Base-by-base conservation (phyloP, 2,113 vertebrate species). In the Balaenoptera acutorostrata region DNA sequence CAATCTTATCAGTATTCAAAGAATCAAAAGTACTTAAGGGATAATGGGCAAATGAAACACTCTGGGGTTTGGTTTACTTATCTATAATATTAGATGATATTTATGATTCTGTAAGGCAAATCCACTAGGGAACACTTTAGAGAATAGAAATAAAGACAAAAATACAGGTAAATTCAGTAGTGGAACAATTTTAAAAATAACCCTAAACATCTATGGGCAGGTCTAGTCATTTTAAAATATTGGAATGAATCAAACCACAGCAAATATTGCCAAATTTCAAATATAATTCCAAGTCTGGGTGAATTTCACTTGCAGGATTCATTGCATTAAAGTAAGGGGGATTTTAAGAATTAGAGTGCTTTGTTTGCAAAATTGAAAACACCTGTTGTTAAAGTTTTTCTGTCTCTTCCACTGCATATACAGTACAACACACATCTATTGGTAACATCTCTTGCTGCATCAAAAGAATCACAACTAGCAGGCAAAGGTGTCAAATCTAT, bases 1-100 rank as follows among this genome's bases (percentile, higher is more conserved):
- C 17, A 81, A 85, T 88, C 27, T 94, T 75, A 68, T 72, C 46
- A 63, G 23, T 69, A 77, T 52, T 90, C 46, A 94, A 68, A 90
- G 12, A 88, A 89, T 77, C 15, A 82, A 75, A 96, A 95, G 17
- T 87, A 93, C 20, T 78, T 80, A 82, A 84, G n/a, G 41, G 66
- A 83, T 25, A 21, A 68, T 52, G 4, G 49, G 9, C 5, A 31
- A 92, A 46, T 41, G 36, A 93, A 90, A 72, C 17, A 87, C 6
- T 25, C 18, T 31, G 13, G 44, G 13, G 33, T 87, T 88, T 72
- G 39, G 11, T 41, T 88, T 78, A 74, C 46, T 93, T 23, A 82
- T 88, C 3, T 89, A 4, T 52, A 85, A 44, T 68, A 64, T 17
- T 72, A 84, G 25, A 69, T 69, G 20, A 81, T 84, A 18, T 90